phyloP scores from a whole-genome alignment of 2,888 invertebrate genomes.

The Exocentrus adspersus region DNA sequence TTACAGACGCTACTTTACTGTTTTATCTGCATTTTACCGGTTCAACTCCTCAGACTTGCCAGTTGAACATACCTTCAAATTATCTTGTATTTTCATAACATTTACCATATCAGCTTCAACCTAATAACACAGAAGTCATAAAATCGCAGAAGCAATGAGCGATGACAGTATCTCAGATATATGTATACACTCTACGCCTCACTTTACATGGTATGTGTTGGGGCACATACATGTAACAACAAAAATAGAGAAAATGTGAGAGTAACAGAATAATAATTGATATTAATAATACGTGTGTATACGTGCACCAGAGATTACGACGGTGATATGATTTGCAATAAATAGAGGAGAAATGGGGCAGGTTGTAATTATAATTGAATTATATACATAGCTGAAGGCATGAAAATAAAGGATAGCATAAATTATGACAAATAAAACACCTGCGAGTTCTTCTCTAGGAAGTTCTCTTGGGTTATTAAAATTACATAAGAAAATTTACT shows the following conservation, averaged over 20 bases:
- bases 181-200: too few species aligned
- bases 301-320: background rate
- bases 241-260: background rate
- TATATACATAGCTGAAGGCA: conserved; percentile 10
- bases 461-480: conserved; percentile 7
- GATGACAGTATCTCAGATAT: too few species aligned
- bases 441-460: background rate
- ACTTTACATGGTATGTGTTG: too few species aligned
- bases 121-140: too few species aligned
- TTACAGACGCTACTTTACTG: too few species aligned
- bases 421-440: background rate
- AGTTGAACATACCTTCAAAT: too few species aligned
- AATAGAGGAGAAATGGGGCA: background rate
- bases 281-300: background rate
- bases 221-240: too few species aligned
- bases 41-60: too few species aligned
- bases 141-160: too few species aligned
- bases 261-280: background rate
- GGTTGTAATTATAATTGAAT: conserved; percentile 13
- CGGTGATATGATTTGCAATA: background rate
- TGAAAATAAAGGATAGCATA: conserved; percentile 12
- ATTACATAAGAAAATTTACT: conserved; percentile 18
- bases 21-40: too few species aligned
- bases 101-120: too few species aligned
- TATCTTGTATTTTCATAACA: too few species aligned